Evolutionary conservation across 2,888 invertebrate genomes (phyloP).

Genomic region (Drosophila sordidula): DNA sequence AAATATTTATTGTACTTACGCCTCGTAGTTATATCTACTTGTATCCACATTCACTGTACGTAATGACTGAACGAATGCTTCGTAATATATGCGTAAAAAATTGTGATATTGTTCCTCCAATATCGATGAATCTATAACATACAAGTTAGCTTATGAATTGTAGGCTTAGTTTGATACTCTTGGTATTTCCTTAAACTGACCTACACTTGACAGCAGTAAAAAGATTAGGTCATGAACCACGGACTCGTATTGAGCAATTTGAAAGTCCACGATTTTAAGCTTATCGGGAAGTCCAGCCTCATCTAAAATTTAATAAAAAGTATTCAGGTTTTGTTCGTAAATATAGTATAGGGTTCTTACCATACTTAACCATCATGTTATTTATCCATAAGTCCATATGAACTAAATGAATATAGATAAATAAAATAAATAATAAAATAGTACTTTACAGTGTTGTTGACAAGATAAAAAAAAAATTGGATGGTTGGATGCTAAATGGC

Average conservation of each 20-base stretch:
- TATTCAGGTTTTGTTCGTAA: background rate
- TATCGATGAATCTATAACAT: constrained; percentile 77
- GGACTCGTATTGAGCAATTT: constrained; percentile 86
- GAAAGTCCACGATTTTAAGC: constrained; percentile 87
- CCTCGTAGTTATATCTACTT: constrained; percentile 84
- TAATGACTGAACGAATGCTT: constrained; percentile 85
- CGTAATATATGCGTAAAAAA: constrained; percentile 86
- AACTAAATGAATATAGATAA: constrained; percentile 12
- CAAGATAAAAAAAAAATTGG: too few relatives aligned
- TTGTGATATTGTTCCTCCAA: constrained; percentile 85
- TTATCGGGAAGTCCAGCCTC: constrained; percentile 84
- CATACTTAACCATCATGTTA: constrained; percentile 87
- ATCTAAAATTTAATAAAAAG: constrained; percentile 14
- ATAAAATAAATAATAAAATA: too few relatives aligned
- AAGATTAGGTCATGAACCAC: constrained; percentile 87
- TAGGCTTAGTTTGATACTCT: background rate
- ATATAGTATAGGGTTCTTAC: constrained; percentile 57
- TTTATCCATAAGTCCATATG: constrained; percentile 88
- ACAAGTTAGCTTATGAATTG: background rate
- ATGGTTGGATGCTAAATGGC: too few relatives aligned
- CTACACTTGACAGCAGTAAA: constrained; percentile 86
- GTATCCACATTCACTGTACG: constrained; percentile 83
- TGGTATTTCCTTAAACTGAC: constrained; percentile 17
- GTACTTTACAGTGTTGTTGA: too few relatives aligned
- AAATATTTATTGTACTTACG: constrained; percentile 68